Percentiles rank a stretch among this genome's conserved stretches.
Conservation (phyloP, 2,797 vertebrate genomes). For the Oryzias dopingdopingensis region DNA sequence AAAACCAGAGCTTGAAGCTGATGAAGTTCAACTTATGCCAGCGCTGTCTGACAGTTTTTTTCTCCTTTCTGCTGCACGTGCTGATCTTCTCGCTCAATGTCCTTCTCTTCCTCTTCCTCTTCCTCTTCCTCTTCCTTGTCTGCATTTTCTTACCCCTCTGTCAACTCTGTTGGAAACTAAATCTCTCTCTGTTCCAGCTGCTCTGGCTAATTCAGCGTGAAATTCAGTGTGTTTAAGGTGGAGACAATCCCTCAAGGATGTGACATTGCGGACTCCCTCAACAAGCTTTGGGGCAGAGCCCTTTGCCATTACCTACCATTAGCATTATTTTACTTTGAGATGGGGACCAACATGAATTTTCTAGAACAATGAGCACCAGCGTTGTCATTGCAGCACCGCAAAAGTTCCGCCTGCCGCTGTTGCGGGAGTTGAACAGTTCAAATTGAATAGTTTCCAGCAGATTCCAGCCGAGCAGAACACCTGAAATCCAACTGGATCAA, state of each 20-base stretch:
- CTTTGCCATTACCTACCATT: constrained; percentile 51
- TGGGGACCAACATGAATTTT: too few relatives aligned
- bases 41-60: constrained; percentile 39
- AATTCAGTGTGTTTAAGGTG: constrained; percentile 69
- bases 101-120: constrained; percentile 13
- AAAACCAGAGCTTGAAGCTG: constrained; percentile 28
- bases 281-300: constrained; percentile 50
- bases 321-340: constrained; percentile 3
- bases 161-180: constrained; percentile 68
- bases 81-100: constrained; percentile 40
- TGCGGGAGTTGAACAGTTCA: too few relatives aligned
- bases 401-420: too few relatives aligned
- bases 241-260: constrained; percentile 56
- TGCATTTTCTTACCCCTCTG: constrained; percentile 49
- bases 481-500: too few relatives aligned
- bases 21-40: constrained; percentile 39
- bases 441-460: too few relatives aligned
- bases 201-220: constrained; percentile 73
- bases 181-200: constrained; percentile 74
- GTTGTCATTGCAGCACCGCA: too few relatives aligned
- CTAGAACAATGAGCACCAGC: too few relatives aligned
- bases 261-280: constrained; percentile 48
- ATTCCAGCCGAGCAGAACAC: too few relatives aligned
- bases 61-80: constrained; percentile 43
- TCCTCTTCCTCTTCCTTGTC: constrained; percentile 35